Conservation (phyloP, 2,797 vertebrate genomes). For the Sphenodon punctatus region DNA sequence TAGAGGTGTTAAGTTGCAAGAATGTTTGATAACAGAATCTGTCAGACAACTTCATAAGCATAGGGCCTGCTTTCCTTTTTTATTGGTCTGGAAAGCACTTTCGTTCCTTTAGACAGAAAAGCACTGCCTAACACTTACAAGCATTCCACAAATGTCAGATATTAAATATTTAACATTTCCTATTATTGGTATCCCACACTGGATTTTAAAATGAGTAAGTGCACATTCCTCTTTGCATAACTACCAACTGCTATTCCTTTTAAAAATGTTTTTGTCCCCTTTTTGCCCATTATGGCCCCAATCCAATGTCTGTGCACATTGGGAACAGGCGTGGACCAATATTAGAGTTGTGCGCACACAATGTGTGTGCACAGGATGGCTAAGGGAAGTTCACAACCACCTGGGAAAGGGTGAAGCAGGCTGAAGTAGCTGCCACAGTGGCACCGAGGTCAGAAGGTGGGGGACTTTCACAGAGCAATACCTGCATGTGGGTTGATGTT, state of each 20-base stretch:
- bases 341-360: too few relatives aligned
- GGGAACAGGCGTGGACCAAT: too few relatives aligned
- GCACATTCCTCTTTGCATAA: not conserved
- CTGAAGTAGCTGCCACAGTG: too few relatives aligned
- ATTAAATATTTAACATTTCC: constrained; percentile 59
- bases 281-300: too few relatives aligned
- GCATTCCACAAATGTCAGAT: constrained; percentile 40
- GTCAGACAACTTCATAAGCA: not conserved
- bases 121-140: constrained; percentile 17
- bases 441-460: too few relatives aligned
- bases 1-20: not conserved
- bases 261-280: not conserved
- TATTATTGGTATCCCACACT: constrained; percentile 8
- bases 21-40: not conserved
- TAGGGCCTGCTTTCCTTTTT: not conserved
- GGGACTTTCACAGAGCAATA: too few relatives aligned
- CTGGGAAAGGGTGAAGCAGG: too few relatives aligned
- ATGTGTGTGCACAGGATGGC: too few relatives aligned
- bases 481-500: too few relatives aligned
- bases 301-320: too few relatives aligned
- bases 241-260: constrained; percentile 8
- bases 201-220: not conserved
- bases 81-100: not conserved
- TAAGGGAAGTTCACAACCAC: too few relatives aligned
- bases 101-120: constrained; percentile 31